A percentile compares a stretch with the other conserved stretches of the same genome.
Conservation (phyloP, 2,888 invertebrate species). For the Cloeon dipterum region DNA sequence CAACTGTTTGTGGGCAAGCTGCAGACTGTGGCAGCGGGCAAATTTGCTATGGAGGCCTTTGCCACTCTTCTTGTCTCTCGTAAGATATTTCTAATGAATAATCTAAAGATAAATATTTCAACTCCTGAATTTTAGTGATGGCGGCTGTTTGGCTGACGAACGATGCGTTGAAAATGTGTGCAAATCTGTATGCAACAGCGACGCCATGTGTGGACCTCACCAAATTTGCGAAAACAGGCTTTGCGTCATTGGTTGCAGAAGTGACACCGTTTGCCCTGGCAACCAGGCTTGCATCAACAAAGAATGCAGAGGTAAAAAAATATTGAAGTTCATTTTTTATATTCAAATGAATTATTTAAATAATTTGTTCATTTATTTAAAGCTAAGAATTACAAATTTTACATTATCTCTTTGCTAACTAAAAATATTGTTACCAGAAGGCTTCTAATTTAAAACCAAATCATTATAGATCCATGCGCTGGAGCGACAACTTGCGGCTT, state of each 20-base stretch:
- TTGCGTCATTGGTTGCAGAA: conserved; percentile 69
- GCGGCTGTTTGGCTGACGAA: conserved; percentile 62
- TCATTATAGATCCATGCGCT: conserved; percentile 47
- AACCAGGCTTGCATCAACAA: conserved; percentile 61
- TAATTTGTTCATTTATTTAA: not conserved
- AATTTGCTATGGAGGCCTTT: conserved; percentile 53
- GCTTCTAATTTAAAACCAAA: conserved; percentile 3
- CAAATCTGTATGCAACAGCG: conserved; percentile 66
- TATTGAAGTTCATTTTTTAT: conserved; percentile 11
- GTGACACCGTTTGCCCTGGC: conserved; percentile 51
- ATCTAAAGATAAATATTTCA: conserved; percentile 4
- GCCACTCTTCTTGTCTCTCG: conserved; percentile 56
- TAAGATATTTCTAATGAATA: conserved; percentile 16
- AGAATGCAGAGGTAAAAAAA: conserved; percentile 62
- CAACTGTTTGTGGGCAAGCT: conserved; percentile 35
- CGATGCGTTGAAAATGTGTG: conserved; percentile 66
- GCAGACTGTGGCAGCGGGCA: conserved; percentile 46
- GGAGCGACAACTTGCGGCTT: conserved; percentile 50
- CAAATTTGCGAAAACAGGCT: conserved; percentile 74
- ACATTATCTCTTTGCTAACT: not conserved
- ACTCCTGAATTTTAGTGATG: conserved; percentile 32
- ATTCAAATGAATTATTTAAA: not conserved
- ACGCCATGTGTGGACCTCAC: conserved; percentile 51
- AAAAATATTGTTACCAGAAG: too few species aligned
- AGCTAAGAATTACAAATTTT: not conserved